Base-by-base conservation (phyloP, 1,140 invertebrate genomes). In the Zaprionus gabonicus region DNA sequence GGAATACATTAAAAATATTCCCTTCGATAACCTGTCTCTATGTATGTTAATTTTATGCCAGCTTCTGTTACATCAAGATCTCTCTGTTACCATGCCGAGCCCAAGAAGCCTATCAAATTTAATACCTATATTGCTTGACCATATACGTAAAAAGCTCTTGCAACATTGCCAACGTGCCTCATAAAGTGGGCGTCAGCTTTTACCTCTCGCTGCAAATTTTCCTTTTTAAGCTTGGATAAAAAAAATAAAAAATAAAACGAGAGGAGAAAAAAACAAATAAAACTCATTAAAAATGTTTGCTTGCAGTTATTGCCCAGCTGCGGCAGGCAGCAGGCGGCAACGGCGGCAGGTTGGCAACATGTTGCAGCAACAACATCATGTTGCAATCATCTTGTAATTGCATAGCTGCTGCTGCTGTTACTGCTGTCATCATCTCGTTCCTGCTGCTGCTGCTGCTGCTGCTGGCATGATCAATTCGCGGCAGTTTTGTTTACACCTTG, bases 211-310 rank as follows among this genome's bases (percentile, higher is more conserved):
- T 63, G 57, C 15, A 63, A 63, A 64, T 76, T 76, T 71, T 76
- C 73, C 64, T 67, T 76, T 69, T 66, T 53, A 27, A 41, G 41
- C n/a, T 7, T 17, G 9, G 41, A 46, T 46, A 5, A 41, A 46
- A 20, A 20, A 20, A 20, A 20, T 20, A 20, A 20, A 41, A 27
- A 62, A 44, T 60, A 23, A 34, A 55, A 38, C 23, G 51, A 53
- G 51, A 53, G 15, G 20, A 57, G 55, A 34, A 58, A 36, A 56
- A 58, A 58, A 49, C 64, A 74, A 80, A 78, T 78, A 70, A 75
- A 71, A 68, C 58, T 66, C 76, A 78, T 78, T 79, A 79, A 81
- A 81, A 79, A 81, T 71, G 58, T 76, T 78, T 76, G 46, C 71
- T 68, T 78, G 78, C 71, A 81, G 53, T 75, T 71, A 66, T 70